Evolutionary conservation across 2,797 vertebrate species (phyloP), one percentile per base, ranked within the genome.

Genomic region (Loriculus beryllinus): DNA sequence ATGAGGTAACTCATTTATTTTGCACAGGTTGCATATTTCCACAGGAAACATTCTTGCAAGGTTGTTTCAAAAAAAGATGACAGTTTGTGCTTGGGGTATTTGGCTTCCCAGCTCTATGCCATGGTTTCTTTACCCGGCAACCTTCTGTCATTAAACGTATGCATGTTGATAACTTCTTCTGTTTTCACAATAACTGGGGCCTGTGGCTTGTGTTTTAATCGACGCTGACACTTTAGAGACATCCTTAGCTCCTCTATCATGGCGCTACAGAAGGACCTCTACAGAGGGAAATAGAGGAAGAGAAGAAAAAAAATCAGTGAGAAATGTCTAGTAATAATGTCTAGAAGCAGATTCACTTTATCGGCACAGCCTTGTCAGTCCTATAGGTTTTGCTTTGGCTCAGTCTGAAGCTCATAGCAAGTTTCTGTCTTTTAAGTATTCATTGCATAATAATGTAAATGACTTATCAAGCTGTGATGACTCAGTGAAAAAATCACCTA

Each of bases 81-180:
- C 97, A 98, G 98, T 98, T 98, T 98, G 98, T 98, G 97, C 97
- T 98, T 98, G 98, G 98, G 98, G 95, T 94, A 95, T 96, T 95
- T 96, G 96, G 96, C 93, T 96, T 97, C 97, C 97, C 98, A 98
- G 97, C 97, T 99, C 98, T 97, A 99, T 94, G 99, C 99, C 99
- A 99, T 99, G 98, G 99, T 99, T 98, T 99, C 99, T 98, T 99
- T 99, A 97, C 99, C 99, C 93, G 99, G 99, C 98, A 99, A 98
- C 98, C 99, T 99, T 98, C 99, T 99, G 98, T 99, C 99, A 92
- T 99, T 99, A 98, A 99, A 99, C 8, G 99, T 99, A 98, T 99
- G 99, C 99, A 99, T 99, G 99, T 99, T 99, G 98, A 99, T 99
- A 95, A 99, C 99, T 97, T 99, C 99, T 98, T 99, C 99, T 80